phyloP scores from a whole-genome alignment of 92 coral and sea anemone genomes.

The Epizoanthus fatuus region DNA sequence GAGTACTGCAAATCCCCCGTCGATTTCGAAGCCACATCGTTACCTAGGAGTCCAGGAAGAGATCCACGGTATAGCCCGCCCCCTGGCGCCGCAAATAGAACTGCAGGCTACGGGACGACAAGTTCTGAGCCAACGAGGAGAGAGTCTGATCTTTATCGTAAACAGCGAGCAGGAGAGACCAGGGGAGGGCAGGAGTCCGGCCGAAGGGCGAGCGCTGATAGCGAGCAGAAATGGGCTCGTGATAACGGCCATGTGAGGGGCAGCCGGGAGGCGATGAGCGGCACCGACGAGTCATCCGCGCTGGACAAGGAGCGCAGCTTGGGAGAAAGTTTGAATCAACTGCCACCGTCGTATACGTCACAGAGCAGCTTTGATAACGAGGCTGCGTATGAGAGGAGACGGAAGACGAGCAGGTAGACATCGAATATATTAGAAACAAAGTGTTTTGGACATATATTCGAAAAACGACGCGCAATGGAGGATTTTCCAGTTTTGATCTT shows the following conservation, averaged over 20 bases:
- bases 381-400: slow-evolving; percentile 12
- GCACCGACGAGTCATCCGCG: slow-evolving; percentile 38
- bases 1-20: slow-evolving; percentile 74
- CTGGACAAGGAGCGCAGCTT: slow-evolving; percentile 73
- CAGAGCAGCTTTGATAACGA: slow-evolving; percentile 68
- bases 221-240: slow-evolving; percentile 14
- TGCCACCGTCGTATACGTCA: slow-evolving; percentile 87
- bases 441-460: neutral
- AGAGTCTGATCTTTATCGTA: neutral
- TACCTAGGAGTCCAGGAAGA: slow-evolving; percentile 78
- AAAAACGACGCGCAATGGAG: too few relatives aligned
- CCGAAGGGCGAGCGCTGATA: slow-evolving; percentile 3
- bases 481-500: too few relatives aligned
- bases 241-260: slow-evolving; percentile 69
- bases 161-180: slow-evolving; percentile 1
- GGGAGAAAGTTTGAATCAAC: slow-evolving; percentile 74
- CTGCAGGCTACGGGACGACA: neutral
- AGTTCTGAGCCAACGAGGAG: neutral
- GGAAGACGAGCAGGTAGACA: slow-evolving; percentile 25
- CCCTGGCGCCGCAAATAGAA: slow-evolving; percentile 53
- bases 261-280: slow-evolving; percentile 49
- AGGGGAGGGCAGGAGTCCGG: neutral
- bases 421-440: neutral
- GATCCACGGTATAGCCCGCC: slow-evolving; percentile 50
- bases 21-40: slow-evolving; percentile 83